These are phyloP conservation scores for Ypsolopha sequella DNA, from an alignment of 2,888 invertebrate genomes.

Conservation along the genomic window DNA sequence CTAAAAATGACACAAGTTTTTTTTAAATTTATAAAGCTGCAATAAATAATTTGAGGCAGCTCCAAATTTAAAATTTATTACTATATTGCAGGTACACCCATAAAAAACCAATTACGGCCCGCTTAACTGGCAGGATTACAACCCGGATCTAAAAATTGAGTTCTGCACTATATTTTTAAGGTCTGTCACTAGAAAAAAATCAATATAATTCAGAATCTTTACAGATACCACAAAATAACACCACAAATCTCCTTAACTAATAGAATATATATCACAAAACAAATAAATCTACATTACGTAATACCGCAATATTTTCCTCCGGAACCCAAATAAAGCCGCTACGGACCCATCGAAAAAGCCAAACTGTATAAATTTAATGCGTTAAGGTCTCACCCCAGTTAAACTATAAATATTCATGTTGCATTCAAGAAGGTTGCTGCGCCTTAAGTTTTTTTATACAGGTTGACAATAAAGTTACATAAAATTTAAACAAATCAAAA, in stretches of 20 bases:
- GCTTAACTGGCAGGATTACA: no score
- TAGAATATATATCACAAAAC: background rate
- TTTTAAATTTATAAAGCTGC: no score
- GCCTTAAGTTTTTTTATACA: constrained; percentile 13
- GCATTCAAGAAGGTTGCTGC: constrained; percentile 16
- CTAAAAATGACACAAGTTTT: no score
- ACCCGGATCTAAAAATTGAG: no score
- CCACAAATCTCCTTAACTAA: background rate
- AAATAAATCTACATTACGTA: background rate
- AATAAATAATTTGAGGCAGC: no score
- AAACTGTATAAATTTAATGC: constrained; percentile 8
- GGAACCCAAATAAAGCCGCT: background rate
- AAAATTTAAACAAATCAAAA: background rate
- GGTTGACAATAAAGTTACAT: constrained; percentile 3
- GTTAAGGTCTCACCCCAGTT: constrained; percentile 8
- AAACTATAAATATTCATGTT: constrained; percentile 14
- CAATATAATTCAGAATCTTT: background rate
- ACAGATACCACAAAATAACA: background rate
- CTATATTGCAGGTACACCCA: no score
- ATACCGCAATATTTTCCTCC: background rate
- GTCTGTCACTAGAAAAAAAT: no score
- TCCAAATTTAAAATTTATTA: no score
- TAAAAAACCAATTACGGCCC: no score
- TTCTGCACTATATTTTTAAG: no score
- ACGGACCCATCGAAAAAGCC: constrained; percentile 5